Conservation (phyloP, 1,140 invertebrate species). For the Macrocentrus cingulum region DNA sequence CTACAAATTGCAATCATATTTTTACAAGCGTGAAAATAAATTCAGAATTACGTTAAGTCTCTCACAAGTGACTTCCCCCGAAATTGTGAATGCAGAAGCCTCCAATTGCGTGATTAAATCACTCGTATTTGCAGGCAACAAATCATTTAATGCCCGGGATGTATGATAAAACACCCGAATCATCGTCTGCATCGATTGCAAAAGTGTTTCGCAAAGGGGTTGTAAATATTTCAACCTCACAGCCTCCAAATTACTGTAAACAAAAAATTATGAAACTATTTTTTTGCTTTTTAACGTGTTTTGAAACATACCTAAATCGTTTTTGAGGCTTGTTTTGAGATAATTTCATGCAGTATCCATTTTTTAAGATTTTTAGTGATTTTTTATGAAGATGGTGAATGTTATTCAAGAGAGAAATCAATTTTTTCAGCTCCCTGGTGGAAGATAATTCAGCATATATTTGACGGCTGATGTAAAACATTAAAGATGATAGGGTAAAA, state of each 20-base stretch:
- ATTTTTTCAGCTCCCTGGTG: conserved; percentile 32
- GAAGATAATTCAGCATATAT: conserved; percentile 31
- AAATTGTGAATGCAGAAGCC: conserved; percentile 30
- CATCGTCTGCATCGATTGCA: conserved; percentile 40
- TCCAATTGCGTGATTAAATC: conserved; percentile 41
- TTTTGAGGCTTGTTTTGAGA: conserved; percentile 28
- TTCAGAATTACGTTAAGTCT: conserved; percentile 38
- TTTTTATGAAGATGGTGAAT: conserved; percentile 42
- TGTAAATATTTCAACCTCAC: conserved; percentile 41
- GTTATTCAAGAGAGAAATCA: conserved; percentile 44
- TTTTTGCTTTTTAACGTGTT: conserved; percentile 14
- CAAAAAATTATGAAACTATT: neutral
- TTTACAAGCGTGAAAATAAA: no score
- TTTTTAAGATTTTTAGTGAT: conserved; percentile 44
- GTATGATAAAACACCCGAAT: conserved; percentile 36
- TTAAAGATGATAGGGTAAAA: conserved; percentile 28
- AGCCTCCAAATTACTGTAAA: conserved; percentile 35
- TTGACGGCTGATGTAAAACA: conserved; percentile 28
- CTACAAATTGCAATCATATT: no score
- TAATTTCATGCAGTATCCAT: conserved; percentile 37
- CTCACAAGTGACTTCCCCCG: conserved; percentile 43
- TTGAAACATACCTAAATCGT: conserved; percentile 36
- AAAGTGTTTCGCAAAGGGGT: conserved; percentile 38
- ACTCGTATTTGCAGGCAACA: conserved; percentile 34
- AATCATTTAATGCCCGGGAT: conserved; percentile 33